phyloP scores from a whole-genome alignment of 2,113 vertebrate species.

The Hemibagrus wyckioides region DNA sequence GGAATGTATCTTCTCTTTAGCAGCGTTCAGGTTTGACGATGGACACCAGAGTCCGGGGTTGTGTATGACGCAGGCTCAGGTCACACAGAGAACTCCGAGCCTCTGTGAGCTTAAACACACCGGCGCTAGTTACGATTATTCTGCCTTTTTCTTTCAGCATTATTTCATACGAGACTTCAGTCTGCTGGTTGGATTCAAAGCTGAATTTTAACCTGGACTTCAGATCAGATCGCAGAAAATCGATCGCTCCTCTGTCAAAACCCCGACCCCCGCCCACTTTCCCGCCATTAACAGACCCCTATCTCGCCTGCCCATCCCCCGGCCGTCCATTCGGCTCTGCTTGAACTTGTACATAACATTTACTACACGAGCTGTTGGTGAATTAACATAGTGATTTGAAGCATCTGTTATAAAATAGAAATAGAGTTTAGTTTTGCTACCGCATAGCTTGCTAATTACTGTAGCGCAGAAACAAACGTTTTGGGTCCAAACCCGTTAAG shows the following conservation, averaged over 20 bases:
- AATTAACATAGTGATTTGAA: conserved; percentile 43
- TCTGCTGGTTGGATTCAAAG: conserved; percentile 24
- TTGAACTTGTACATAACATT: conserved; percentile 45
- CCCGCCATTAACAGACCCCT: too few species aligned
- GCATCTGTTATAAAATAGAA: conserved; percentile 40
- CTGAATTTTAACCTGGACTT: conserved; percentile 1
- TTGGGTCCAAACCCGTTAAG: background rate
- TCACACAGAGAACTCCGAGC: conserved; percentile 35
- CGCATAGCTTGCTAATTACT: conserved; percentile 45
- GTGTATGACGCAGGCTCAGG: conserved; percentile 44
- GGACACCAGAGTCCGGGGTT: conserved; percentile 29
- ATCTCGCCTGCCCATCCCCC: too few species aligned
- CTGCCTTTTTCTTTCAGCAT: conserved; percentile 12
- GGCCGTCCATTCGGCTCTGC: conserved; percentile 14
- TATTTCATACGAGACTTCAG: conserved; percentile 10
- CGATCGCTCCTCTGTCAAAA: too few species aligned
- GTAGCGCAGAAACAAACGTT: conserved; percentile 11
- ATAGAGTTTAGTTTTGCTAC: conserved; percentile 47
- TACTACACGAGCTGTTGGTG: conserved; percentile 1
- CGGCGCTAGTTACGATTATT: conserved; percentile 26
- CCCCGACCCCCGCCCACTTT: too few species aligned
- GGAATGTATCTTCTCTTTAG: conserved; percentile 20
- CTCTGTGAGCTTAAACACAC: conserved; percentile 38
- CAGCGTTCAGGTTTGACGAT: conserved; percentile 29
- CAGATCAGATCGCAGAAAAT: conserved; percentile 19